Evolutionary conservation across 2,888 invertebrate species (phyloP), one percentile per base, ranked within the genome.

Genomic region (Drosophila siamana): DNA sequence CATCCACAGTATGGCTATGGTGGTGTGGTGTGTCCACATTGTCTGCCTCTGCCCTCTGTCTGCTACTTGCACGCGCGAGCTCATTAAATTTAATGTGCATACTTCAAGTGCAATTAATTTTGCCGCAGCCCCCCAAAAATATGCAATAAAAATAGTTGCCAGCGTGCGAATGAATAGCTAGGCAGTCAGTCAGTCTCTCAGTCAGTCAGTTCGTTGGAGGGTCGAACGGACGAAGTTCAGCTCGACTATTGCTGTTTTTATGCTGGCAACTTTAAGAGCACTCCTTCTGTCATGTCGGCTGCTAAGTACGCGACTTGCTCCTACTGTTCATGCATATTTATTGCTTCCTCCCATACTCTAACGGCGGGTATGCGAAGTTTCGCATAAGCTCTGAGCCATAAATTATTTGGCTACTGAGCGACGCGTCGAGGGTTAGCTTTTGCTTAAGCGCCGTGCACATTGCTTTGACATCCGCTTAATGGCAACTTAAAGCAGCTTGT

Each of bases 81-180:
- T 84, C 83, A 86, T 84, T 84, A 84, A 77, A 74, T 86, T 86
- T 81, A 86, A 86, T 84, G 83, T 74, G 74, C 82, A 83, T 82
- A 83, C 82, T 80, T 83, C 73, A 78, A 82, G 82, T 72, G 82
- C 82, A 85, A 85, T 83, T 83, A 82, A 80, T 85, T 85, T 75
- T 69, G 67, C 70, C 62, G 40, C 72, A 80, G 67, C 47, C 76
- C 61, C 61, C 61, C 24, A 61, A 83, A 83, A 82, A 83, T 80
- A 85, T 85, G 80, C 84, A 81, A 84, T 84, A 77, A 79, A 84
- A 86, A 86, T 84, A 81, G 82, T 77, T 79, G 62, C 66, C 66
- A 64, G 30, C 52, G 55, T 61, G 62, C 66, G 60, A 80, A 81
- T 69, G 67, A 67, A 77, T 70, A 24, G 15, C 15, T 22, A 22